A percentile compares a stretch with the other conserved stretches of the same genome.
These are phyloP conservation scores for Gastrophysa polygoni DNA, from an alignment of 2,888 invertebrate genomes.

Conservation along the genomic window DNA sequence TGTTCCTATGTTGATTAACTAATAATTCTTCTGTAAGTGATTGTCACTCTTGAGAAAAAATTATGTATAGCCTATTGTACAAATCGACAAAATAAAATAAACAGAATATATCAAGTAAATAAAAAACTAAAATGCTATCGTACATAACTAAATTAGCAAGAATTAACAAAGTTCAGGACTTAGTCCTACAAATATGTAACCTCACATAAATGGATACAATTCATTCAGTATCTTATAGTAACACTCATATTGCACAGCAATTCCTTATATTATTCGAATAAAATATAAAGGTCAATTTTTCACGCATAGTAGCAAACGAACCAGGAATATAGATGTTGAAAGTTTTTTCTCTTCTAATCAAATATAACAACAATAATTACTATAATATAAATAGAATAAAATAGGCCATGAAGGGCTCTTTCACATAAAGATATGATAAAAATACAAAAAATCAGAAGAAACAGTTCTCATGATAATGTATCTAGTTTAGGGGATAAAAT, in stretches of 20 bases:
- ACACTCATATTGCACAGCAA: conserved; percentile 47
- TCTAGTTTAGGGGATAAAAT: not conserved
- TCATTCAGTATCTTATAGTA: conserved; percentile 6
- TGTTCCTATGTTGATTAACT: conserved; percentile 39
- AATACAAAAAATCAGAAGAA: not conserved
- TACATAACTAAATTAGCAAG: conserved; percentile 19
- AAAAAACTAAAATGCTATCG: conserved; percentile 18
- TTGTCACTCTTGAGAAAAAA: conserved; percentile 42
- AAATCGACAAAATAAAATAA: conserved; percentile 23
- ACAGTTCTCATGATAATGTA: not conserved
- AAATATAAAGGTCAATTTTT: conserved; percentile 27
- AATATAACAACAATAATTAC: conserved; percentile 6
- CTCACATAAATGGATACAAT: conserved; percentile 2
- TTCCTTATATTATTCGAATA: conserved; percentile 27
- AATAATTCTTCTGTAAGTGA: conserved; percentile 45
- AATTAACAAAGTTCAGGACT: conserved; percentile 25
- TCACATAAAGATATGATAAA: not conserved
- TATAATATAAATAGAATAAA: conserved; percentile 1
- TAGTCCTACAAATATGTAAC: conserved; percentile 25
- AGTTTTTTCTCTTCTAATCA: not conserved
- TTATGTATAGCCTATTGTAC: conserved; percentile 19
- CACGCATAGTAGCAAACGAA: not conserved
- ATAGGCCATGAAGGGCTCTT: not conserved
- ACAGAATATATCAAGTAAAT: conserved; percentile 21
- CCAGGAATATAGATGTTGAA: conserved; percentile 18